These are phyloP conservation scores for Adelges cooleyi DNA, from an alignment of 1,140 invertebrate species.

Conservation along the genomic window DNA sequence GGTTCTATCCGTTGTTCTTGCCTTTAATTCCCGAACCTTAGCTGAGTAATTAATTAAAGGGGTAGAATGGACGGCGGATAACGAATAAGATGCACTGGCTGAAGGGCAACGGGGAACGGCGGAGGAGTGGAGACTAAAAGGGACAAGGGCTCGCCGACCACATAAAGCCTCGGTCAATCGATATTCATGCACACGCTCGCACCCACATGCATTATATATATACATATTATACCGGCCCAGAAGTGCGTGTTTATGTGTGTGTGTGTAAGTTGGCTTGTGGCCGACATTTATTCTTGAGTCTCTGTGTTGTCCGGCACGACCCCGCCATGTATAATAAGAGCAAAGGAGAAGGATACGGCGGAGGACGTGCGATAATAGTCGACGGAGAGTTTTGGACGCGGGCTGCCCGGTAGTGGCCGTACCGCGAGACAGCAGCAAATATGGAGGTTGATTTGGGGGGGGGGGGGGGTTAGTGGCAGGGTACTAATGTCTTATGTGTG, in stretches of 20 bases:
- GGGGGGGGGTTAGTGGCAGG: neutral
- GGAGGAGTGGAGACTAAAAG: neutral
- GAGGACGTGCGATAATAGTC: neutral
- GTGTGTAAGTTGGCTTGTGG: conserved; percentile 18
- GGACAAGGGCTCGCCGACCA: neutral
- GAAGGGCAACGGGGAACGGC: neutral
- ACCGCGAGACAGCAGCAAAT: neutral
- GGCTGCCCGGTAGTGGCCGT: neutral
- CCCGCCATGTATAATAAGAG: neutral
- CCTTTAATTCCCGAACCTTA: conserved; percentile 3
- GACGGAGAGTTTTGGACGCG: neutral
- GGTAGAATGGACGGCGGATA: neutral
- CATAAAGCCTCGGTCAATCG: conserved; percentile 7
- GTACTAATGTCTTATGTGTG: conserved; percentile 28
- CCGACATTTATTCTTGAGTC: conserved; percentile 25
- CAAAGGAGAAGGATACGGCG: neutral
- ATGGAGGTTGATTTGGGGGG: neutral
- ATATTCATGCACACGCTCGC: conserved; percentile 1
- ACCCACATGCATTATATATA: neutral
- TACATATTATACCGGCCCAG: neutral
- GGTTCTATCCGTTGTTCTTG: neutral
- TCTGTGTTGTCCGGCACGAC: neutral
- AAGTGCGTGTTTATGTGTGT: neutral
- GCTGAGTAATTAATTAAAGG: conserved; percentile 21
- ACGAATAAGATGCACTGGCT: no score